These are phyloP conservation scores for Aricia agestis DNA, from an alignment of 1,140 invertebrate species.

Conservation along the genomic window DNA sequence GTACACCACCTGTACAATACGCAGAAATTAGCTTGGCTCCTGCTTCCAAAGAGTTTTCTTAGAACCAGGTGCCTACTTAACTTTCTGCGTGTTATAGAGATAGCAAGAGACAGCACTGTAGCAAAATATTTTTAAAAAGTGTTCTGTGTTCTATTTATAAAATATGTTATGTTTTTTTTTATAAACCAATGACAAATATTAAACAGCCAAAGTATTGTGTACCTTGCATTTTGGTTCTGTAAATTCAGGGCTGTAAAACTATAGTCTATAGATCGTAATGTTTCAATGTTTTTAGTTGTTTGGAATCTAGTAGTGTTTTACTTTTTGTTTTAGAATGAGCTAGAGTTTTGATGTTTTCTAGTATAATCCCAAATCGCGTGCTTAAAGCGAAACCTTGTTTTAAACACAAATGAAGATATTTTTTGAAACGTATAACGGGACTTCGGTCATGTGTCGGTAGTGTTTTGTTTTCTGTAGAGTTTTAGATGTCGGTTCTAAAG, in stretches of 20 bases:
- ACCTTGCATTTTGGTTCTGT: too few species aligned
- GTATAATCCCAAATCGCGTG: conserved; percentile 43
- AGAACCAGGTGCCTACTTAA: too few species aligned
- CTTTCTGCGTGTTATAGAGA: too few species aligned
- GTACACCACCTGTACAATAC: too few species aligned
- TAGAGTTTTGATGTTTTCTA: conserved; percentile 69
- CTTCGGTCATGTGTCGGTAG: conserved; percentile 44
- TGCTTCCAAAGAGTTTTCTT: too few species aligned
- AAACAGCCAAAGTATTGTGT: too few species aligned
- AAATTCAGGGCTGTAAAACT: conserved; percentile 45
- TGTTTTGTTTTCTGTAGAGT: conserved; percentile 32
- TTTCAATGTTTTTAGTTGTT: conserved; percentile 49
- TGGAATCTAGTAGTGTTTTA: conserved; percentile 42
- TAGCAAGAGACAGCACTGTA: too few species aligned
- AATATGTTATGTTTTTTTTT: too few species aligned
- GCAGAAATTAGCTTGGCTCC: too few species aligned
- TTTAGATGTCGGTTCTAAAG: conserved; percentile 24
- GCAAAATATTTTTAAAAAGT: too few species aligned
- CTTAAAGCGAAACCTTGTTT: conserved; percentile 51
- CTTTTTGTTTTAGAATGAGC: conserved; percentile 58
- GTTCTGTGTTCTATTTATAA: too few species aligned
- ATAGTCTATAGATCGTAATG: conserved; percentile 44
- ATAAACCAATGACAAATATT: too few species aligned
- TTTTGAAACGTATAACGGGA: conserved; percentile 65
- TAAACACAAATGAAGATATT: conserved; percentile 66